Base-by-base conservation (phyloP, 2,797 vertebrate genomes). In the Sebastes trivittatus region DNA sequence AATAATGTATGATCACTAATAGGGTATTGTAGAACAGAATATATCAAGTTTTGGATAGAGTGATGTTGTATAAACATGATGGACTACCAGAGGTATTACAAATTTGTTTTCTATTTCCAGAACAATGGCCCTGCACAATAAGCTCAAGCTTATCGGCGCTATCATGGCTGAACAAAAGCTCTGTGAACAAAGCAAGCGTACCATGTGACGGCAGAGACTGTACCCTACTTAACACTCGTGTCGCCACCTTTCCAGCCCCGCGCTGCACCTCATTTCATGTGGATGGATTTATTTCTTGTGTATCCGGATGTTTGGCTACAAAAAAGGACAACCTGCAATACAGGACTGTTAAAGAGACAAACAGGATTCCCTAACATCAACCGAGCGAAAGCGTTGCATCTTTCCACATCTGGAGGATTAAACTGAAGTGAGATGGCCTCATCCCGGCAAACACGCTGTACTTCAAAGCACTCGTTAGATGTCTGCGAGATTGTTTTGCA, bases 401-500 rank as follows among this genome's bases (percentile, higher is more conserved):
- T 87, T 90, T 84, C 80, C 78, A 80, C 80, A 81, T 85, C 64
- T 77, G 72, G 73, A 38, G 67, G 73, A 88, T 81, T 77, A 82
- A 82, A 87, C 61, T 72, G 11, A 64, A 88, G 66, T 56, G 29
- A 16, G 90, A 89, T 62, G n/a, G 66, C 67, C 87, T 85, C 72
- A 71, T 70, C 71, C 58, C n/a, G 18, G 59, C 66, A 70, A 23
- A 52, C 74, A 70, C 52, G 63, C 65, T 7, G n/a, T 42, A 68
- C 85, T 89, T 84, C 72, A 81, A 72, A 81, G 63, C 7, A 34
- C 67, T 86, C 58, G 10, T 82, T 87, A 81, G 65, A 78, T 75
- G 62, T 82, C 82, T 77, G 72, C 72, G 30, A 78, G 84, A 92
- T 79, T 88, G 74, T 80, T 89, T 86, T 85, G 79, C 81, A 81